Conservation (phyloP, 1,140 invertebrate genomes). For the Aricia agestis region DNA sequence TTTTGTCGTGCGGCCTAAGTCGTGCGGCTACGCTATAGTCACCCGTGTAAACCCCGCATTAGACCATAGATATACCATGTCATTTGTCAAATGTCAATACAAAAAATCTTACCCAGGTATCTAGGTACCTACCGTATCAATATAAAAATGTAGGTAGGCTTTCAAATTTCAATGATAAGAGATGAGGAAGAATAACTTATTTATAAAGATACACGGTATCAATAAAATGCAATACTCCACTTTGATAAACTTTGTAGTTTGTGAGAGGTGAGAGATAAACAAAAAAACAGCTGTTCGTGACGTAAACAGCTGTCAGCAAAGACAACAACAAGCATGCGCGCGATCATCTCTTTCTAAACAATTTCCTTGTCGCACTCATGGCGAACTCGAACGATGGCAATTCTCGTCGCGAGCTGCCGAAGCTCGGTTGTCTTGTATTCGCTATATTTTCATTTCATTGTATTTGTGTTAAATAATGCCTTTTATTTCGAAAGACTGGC, state of each 20-base stretch:
- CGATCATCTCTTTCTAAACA: conserved; percentile 57
- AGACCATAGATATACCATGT: too few species aligned
- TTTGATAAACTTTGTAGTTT: background rate
- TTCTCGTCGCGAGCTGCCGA: conserved; percentile 44
- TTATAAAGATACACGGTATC: too few species aligned
- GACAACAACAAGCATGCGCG: conserved; percentile 57
- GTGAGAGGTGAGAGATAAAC: background rate
- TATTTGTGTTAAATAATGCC: conserved; percentile 81
- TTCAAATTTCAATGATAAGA: too few species aligned
- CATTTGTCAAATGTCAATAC: too few species aligned
- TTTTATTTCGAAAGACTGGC: conserved; percentile 95
- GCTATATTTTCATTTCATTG: conserved; percentile 40
- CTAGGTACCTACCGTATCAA: too few species aligned
- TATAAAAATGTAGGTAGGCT: too few species aligned
- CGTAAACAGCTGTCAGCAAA: conserved; percentile 30
- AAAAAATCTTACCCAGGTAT: too few species aligned
- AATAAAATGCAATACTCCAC: too few species aligned
- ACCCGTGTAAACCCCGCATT: too few species aligned
- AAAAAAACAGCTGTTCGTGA: conserved; percentile 71
- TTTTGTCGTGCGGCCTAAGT: too few species aligned
- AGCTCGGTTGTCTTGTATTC: conserved; percentile 37
- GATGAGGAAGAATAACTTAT: too few species aligned
- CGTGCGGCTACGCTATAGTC: too few species aligned
- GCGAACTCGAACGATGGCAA: conserved; percentile 34
- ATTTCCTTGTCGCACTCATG: conserved; percentile 40